Evolutionary conservation across 2,888 invertebrate species (phyloP), one percentile per base, ranked within the genome.

Genomic region (Caenorhabditis sinica): DNA sequence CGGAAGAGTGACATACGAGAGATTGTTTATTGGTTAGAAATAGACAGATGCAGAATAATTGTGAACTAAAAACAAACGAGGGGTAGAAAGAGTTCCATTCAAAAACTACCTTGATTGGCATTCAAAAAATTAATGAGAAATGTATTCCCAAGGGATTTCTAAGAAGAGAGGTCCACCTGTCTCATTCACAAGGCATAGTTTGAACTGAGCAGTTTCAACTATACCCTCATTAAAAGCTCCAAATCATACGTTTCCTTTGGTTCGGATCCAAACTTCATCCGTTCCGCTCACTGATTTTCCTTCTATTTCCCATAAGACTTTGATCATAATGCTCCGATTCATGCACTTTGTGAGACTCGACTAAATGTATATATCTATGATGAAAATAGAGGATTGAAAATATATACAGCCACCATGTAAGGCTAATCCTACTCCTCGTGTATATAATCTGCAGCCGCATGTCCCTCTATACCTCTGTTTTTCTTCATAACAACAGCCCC

Each of bases 1-100:
- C 30, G 65, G 36, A 40, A 33, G 45, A 49, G 49, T 49, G 49
- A 49, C 49, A 49, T 23, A 17, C 13, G 36, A 65, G 65, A 65
- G 65, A 65, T 65, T 65, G 45, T 65, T 65, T 65, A 45, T 65
- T 65, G 28, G 65, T 65, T 65, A 51, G 66, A 51, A 51, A 51
- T 68, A 68, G 51, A 68, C 30, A 30, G 20, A 65, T n/a, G 45
- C 28, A 65, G 45, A 61, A 40, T 40, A 40, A n/a, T 30, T 25
- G 56, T 2, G 15, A 28, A 28, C 4, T 15, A 15, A 53, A 23
- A 20, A 20, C 5, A 11, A 53, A 23, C 9, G 9, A n/a, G 23
- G n/a, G n/a, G n/a, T n/a, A n/a, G n/a, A n/a, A n/a, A n/a, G n/a
- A n/a, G n/a, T n/a, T n/a, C n/a, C n/a, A n/a, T n/a, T n/a, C n/a